Evolutionary conservation across 2,113 vertebrate genomes (phyloP).

Genomic region (Dinomys branickii): DNA sequence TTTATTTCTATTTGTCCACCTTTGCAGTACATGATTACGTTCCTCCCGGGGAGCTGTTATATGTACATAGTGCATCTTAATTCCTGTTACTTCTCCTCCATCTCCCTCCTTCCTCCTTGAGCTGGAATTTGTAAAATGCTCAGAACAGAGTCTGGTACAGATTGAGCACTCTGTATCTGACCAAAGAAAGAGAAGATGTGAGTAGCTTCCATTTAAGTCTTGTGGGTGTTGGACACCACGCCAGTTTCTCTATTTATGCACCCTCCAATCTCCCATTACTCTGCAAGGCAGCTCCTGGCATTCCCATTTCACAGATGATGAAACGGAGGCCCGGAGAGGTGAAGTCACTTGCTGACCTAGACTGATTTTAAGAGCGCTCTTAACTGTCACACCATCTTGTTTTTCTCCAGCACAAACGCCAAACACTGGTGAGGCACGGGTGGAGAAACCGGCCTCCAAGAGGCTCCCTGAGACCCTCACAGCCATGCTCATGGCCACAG

Average conservation of each 20-base stretch:
- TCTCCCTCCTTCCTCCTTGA: background rate
- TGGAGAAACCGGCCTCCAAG: background rate
- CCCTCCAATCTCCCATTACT: background rate
- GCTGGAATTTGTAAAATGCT: slow-evolving; percentile 7
- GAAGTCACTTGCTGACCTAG: background rate
- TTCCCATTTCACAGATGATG: background rate
- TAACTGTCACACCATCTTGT: background rate
- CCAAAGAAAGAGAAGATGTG: background rate
- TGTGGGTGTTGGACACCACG: background rate
- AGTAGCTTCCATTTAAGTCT: background rate
- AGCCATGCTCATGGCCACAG: background rate
- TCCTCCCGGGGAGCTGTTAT: background rate
- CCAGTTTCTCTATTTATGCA: background rate
- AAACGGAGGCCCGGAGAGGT: background rate
- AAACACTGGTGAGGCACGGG: background rate
- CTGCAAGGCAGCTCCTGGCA: background rate
- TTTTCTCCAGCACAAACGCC: background rate
- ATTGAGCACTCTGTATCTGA: background rate
- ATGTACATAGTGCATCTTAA: background rate
- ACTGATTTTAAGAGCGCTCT: background rate
- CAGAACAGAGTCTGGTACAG: background rate
- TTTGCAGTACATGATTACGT: background rate
- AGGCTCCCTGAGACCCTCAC: background rate
- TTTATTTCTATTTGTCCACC: background rate
- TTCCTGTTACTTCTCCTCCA: background rate